Base-by-base conservation (phyloP, 2,888 invertebrate species). In the Acronicta alni region DNA sequence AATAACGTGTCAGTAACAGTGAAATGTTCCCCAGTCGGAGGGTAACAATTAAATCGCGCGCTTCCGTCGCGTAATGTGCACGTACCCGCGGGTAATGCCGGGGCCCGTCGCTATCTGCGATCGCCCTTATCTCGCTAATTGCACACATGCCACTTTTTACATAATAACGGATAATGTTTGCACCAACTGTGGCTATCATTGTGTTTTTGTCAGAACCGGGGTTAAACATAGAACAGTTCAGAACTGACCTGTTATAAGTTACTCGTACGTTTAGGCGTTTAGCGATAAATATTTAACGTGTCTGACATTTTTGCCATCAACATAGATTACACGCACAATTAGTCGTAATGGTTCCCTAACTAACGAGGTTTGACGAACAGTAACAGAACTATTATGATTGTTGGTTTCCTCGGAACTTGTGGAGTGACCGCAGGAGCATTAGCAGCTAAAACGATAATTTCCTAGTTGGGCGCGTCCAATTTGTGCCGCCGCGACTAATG, bases 381-480 rank as follows among this genome's bases (percentile, higher is more conserved):
- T 51, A n/a, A n/a, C n/a, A n/a, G n/a, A n/a, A n/a, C n/a, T n/a
- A 57, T 46, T 45, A 66, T 57, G 57, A 57, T 71, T 41, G 44
- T 51, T 16, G n/a, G 61, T 71, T 69, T 66, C 61, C 51, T 60
- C 49, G 60, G 37, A 57, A 41, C 46, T 51, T 43, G 14, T 14
- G 47, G 44, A 56, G 42, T 52, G 48, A 53, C 57, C 43, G 47
- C 47, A 44, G 44, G 43, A 56, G 53, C 56, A 69, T 59, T 71
- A 66, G 53, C 30, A 43, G 60, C 51, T 71, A 48, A 61, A 71
- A 66, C 61, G 57, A 60, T 62, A 57, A 67, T 72, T 62, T 58
- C 63, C 61, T 69, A 59, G 76, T 49, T 68, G 58, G 60, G 58
- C 48, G 69, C 60, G 70, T 59, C 57, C 73, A 67, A 72, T 70